phyloP scores from a whole-genome alignment of 2,113 vertebrate species.

The Mus musculus region GRCm39 chr2:177947001-177947500 shows the following conservation, averaged over 20 bases:
- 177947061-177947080: not conserved
- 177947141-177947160: fast-evolving
- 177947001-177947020: not conserved
- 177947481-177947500: fast-evolving
- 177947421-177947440: not conserved
- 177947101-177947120: not conserved
- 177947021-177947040: not conserved
- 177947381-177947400: not conserved
- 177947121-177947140: fast-evolving
- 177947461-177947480: constrained; percentile 1
- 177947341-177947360: not conserved
- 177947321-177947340: constrained; percentile 42
- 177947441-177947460: constrained; percentile 24
- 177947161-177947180: too few species aligned
- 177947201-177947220: fast-evolving
- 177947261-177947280: fast-evolving
- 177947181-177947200: too few species aligned
- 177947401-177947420: constrained; percentile 51
- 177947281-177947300: fast-evolving
- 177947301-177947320: not conserved
- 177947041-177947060: fast-evolving
- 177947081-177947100: not conserved
- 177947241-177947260: fast-evolving
- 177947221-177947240: not conserved
- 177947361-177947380: not conserved